Conservation (phyloP, 2,888 invertebrate species). For the Melieria omissa region DNA sequence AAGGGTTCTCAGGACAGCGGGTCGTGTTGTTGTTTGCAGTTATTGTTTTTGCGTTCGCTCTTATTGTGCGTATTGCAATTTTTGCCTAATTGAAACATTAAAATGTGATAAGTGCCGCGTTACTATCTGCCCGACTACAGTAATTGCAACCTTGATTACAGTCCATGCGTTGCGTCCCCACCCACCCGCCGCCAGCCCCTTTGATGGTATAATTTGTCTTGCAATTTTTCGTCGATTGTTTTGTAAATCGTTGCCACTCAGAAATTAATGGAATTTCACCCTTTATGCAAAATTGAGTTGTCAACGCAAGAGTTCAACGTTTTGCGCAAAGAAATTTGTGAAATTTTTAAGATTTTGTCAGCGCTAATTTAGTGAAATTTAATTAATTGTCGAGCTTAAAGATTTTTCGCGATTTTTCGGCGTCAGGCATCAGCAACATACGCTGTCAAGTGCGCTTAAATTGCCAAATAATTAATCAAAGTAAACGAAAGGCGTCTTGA, state of each 20-base stretch:
- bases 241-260: no score
- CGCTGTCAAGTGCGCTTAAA: constrained; percentile 9
- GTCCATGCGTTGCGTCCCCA: no score
- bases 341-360: neutral
- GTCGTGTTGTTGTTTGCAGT: constrained; percentile 23
- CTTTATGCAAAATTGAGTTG: no score
- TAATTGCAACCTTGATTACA: no score
- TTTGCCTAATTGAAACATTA: constrained; percentile 63
- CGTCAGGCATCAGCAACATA: constrained; percentile 8
- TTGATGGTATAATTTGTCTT: no score
- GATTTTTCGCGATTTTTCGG: constrained; percentile 14
- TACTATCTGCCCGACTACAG: neutral
- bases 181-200: no score
- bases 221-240: no score
- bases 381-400: constrained; percentile 29
- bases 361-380: constrained; percentile 22
- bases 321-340: neutral
- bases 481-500: neutral
- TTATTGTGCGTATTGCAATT: constrained; percentile 40
- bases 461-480: constrained; percentile 32
- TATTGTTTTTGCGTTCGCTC: constrained; percentile 39
- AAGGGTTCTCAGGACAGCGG: constrained; percentile 16
- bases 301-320: no score
- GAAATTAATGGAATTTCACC: no score
- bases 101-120: constrained; percentile 62